These are phyloP conservation scores for Chymomyza procnemis DNA, from an alignment of 2,888 invertebrate genomes.

Conservation along the genomic window DNA sequence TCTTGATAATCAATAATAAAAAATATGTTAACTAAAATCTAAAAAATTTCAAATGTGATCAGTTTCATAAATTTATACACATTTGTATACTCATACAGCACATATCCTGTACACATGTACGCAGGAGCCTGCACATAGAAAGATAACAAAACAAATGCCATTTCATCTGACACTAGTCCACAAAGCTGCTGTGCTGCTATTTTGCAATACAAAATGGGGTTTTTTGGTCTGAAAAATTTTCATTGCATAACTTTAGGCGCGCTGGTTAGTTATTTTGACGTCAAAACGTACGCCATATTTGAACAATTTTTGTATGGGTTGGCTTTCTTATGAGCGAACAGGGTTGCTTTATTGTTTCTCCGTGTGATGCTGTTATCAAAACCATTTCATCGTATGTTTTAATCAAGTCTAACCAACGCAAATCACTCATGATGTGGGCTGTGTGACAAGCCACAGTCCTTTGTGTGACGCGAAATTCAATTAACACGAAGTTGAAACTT, in stretches of 20 bases:
- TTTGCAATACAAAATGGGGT: not conserved
- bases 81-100: not conserved
- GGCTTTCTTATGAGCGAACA: not conserved
- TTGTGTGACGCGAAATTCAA: constrained; percentile 64
- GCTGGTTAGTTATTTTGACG: not conserved
- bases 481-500: constrained; percentile 41
- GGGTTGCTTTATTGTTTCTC: not conserved
- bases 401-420: constrained; percentile 38
- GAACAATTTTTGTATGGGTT: not conserved
- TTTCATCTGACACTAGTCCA: not conserved
- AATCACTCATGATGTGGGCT: constrained; percentile 8
- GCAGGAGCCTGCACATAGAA: not conserved
- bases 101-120: not conserved
- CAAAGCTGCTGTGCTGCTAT: not conserved
- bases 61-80: not conserved
- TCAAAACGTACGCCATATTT: not conserved
- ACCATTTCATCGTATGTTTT: constrained; percentile 24
- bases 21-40: too few relatives aligned
- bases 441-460: constrained; percentile 49
- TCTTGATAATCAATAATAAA: too few relatives aligned
- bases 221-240: not conserved
- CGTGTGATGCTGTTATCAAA: not conserved
- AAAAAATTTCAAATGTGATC: too few relatives aligned
- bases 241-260: not conserved
- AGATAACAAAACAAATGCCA: not conserved